Evolutionary conservation across 2,888 invertebrate genomes (phyloP), one percentile per base, ranked within the genome.

Genomic region (Andrena bucephala): DNA sequence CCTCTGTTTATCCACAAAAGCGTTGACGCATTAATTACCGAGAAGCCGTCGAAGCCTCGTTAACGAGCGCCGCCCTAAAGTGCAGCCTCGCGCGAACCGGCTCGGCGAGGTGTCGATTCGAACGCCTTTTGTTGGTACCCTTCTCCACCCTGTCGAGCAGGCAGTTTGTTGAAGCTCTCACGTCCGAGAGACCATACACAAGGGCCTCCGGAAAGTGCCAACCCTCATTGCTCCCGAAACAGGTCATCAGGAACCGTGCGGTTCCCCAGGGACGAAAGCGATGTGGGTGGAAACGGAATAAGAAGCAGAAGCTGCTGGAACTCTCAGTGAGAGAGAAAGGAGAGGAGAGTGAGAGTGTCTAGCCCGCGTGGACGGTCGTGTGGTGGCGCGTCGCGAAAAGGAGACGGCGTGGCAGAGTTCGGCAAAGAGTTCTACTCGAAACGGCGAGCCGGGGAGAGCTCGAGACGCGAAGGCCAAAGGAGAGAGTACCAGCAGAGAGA

Each of bases 211-310:
- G 42, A 42, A 42, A 16, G 1, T 42, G 42, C 1, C 42, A 42
- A 16, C 42, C 42, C 16, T 42, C 42, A 0, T 42, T 16, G 13
- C 42, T 5, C 42, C 42, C 42, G 42, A 42, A 42, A 42, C 42
- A 79, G 85, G 86, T 87, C 83, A 87, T 85, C 87, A 33, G 16
- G 27, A 69, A 27, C 29, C 70, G 50, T 10, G 65, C 1, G 13
- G 29, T 71, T 73, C 65, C 42, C 57, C 24, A n/a, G 36, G 8
- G 70, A 63, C 82, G 70, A 77, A 74, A 87, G 76, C 73, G 87
- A 77, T 20, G 52, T 2, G 20, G 8, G 20, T 20, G 10, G 54
- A 24, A 57, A 24, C 4, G 52, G 31, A 33, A 65, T 54, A 69
- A 54, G 27, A 66, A 80, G 27, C n/a, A 54, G 31, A 10, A 60